A percentile compares a stretch with the other conserved stretches of the same genome.
Conservation (phyloP, 53 echinoderm and acorn worm genomes). For the Apostichopus leukothele region DNA sequence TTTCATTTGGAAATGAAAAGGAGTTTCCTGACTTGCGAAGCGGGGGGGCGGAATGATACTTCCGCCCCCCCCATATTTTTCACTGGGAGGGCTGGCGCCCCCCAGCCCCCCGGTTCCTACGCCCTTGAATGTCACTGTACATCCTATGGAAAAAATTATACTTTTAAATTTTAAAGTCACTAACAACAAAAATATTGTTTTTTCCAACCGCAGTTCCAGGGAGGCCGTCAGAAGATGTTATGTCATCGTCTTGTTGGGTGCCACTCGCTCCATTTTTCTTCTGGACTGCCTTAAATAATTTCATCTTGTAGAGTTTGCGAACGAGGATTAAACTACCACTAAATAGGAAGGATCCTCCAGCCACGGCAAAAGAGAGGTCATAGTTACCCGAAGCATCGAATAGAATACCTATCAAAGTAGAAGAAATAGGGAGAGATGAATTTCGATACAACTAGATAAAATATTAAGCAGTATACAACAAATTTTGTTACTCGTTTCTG, state of each 20-base stretch:
- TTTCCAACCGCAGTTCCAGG: background rate
- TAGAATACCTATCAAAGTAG: slow-evolving; percentile 2
- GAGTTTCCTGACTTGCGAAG: too few relatives aligned
- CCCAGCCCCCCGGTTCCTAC: too few relatives aligned
- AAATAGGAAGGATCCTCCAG: slow-evolving; percentile 14
- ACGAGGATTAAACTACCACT: slow-evolving; percentile 4
- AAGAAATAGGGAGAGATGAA: background rate
- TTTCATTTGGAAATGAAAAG: too few relatives aligned
- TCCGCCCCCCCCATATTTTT: too few relatives aligned
- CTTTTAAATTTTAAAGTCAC: background rate
- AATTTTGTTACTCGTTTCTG: too few relatives aligned
- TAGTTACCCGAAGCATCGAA: slow-evolving; percentile 39
- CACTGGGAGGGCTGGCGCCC: too few relatives aligned
- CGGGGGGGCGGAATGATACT: too few relatives aligned
- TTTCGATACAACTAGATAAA: background rate
- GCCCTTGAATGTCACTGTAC: too few relatives aligned
- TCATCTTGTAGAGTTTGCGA: background rate
- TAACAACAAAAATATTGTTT: slow-evolving; percentile 5
- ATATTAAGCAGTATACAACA: too few relatives aligned
- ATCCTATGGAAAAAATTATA: too few relatives aligned
- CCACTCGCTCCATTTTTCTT: background rate
- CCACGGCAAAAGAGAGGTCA: slow-evolving; percentile 14
- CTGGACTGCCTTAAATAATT: background rate
- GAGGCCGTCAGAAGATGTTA: background rate
- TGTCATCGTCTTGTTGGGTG: too few relatives aligned